Evolutionary conservation across 2,888 invertebrate genomes (phyloP).

Genomic region (Torymus auratus): DNA sequence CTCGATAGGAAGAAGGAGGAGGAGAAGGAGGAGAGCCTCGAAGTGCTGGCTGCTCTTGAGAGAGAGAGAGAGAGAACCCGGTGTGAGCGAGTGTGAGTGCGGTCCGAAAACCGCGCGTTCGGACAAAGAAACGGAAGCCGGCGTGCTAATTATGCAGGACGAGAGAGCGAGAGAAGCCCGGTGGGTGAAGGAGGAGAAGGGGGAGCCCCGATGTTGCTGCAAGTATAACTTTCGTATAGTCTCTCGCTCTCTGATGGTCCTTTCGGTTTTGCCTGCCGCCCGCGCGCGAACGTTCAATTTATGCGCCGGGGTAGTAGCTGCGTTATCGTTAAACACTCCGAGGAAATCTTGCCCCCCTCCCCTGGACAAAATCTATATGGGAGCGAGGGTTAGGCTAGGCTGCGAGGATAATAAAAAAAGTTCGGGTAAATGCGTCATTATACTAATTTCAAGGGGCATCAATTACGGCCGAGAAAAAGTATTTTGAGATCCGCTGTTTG

Average conservation of each 20-base stretch:
- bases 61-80: neutral
- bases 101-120: constrained; percentile 53
- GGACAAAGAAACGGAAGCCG: constrained; percentile 63
- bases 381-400: neutral
- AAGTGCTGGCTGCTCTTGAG: neutral
- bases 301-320: constrained; percentile 23
- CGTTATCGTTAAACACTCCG: constrained; percentile 26
- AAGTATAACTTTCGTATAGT: constrained; percentile 44
- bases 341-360: constrained; percentile 7
- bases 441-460: too few species aligned
- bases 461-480: too few species aligned
- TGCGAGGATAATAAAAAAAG: constrained; percentile 6
- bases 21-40: neutral
- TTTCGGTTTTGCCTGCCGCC: constrained; percentile 25
- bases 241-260: constrained; percentile 6
- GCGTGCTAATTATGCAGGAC: constrained; percentile 68
- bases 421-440: neutral
- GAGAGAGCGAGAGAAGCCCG: constrained; percentile 12
- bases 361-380: constrained; percentile 12
- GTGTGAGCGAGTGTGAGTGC: constrained; percentile 44
- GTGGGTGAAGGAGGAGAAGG: constrained; percentile 34
- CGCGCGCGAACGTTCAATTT: constrained; percentile 24
- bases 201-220: constrained; percentile 2
- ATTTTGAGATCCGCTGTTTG: too few species aligned
- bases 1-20: constrained; percentile 6